These are phyloP conservation scores for Argentina silus DNA, from an alignment of 2,797 vertebrate species.

Conservation along the genomic window DNA sequence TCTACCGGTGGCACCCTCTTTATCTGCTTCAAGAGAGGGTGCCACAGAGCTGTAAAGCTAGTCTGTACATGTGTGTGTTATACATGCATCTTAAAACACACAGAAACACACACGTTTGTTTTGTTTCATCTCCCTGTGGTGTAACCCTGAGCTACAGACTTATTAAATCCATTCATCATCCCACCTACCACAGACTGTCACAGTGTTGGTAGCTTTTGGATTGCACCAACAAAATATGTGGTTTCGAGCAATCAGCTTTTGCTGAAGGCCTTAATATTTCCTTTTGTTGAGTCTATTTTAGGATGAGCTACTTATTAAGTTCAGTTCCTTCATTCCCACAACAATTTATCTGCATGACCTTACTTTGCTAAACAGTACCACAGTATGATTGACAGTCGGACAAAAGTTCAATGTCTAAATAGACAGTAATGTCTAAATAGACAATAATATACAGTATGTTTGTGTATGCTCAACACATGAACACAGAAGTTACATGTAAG, in stretches of 20 bases:
- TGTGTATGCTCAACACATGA: no score
- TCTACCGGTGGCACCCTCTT: background rate
- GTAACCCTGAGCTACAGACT: constrained; percentile 67
- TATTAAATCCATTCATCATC: constrained; percentile 75
- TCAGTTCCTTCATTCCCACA: background rate
- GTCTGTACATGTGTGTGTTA: constrained; percentile 61
- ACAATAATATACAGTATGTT: no score
- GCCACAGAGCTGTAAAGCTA: constrained; percentile 42
- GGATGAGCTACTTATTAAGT: constrained; percentile 15
- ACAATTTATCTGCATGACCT: no score
- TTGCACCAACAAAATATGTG: constrained; percentile 33
- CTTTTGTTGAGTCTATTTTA: constrained; percentile 38
- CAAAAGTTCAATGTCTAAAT: no score
- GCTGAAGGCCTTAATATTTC: constrained; percentile 31
- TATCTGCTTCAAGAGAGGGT: background rate
- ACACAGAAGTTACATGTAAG: background rate
- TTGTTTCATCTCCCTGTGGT: constrained; percentile 63
- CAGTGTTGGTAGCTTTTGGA: constrained; percentile 43
- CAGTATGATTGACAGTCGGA: no score
- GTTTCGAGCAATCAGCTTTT: constrained; percentile 39
- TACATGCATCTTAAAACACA: constrained; percentile 54
- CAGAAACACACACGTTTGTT: constrained; percentile 60
- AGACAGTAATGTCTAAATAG: no score
- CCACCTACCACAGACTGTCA: constrained; percentile 38
- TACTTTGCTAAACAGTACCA: no score